Percentiles rank a stretch among this genome's conserved stretches.
Evolutionary conservation across 2,888 invertebrate genomes (phyloP).

Genomic region (Parascotia fuliginaria): DNA sequence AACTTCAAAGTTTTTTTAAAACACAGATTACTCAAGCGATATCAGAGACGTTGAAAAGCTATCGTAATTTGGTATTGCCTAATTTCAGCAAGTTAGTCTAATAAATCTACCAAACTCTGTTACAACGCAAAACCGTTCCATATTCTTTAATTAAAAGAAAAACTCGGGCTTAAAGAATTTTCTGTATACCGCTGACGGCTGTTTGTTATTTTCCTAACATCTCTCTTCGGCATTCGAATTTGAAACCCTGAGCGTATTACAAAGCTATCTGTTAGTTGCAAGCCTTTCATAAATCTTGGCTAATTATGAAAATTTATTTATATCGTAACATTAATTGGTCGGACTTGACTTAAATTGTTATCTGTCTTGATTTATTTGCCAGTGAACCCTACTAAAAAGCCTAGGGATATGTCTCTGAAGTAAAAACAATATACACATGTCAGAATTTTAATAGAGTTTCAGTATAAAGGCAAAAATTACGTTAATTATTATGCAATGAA

Average conservation of each 20-base stretch:
- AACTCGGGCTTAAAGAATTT: background rate
- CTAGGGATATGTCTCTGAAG: conserved; percentile 10
- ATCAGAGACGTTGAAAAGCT: background rate
- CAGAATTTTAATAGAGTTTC: conserved; percentile 3
- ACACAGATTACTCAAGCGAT: conserved; percentile 1
- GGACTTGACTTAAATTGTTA: conserved; percentile 47
- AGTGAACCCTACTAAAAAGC: conserved; percentile 17
- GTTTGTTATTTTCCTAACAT: conserved; percentile 11
- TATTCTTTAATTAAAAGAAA: conserved; percentile 9
- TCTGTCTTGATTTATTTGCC: conserved; percentile 48
- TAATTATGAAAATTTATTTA: conserved; percentile 52
- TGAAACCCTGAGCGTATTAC: conserved; percentile 42
- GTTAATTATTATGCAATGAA: background rate
- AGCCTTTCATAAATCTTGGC: conserved; percentile 34
- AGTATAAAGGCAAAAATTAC: background rate
- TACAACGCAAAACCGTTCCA: background rate
- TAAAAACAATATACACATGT: conserved; percentile 13
- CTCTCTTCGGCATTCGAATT: conserved; percentile 13
- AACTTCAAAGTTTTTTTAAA: background rate
- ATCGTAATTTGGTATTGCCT: conserved; percentile 3
- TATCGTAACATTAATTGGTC: conserved; percentile 51
- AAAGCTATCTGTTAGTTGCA: conserved; percentile 10
- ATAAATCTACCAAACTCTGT: conserved; percentile 5
- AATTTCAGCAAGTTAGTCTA: background rate
- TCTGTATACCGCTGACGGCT: conserved; percentile 8